A percentile compares a stretch with the other conserved stretches of the same genome.
phyloP scores from a whole-genome alignment of 2,797 vertebrate species.

The Manis javanica region DNA sequence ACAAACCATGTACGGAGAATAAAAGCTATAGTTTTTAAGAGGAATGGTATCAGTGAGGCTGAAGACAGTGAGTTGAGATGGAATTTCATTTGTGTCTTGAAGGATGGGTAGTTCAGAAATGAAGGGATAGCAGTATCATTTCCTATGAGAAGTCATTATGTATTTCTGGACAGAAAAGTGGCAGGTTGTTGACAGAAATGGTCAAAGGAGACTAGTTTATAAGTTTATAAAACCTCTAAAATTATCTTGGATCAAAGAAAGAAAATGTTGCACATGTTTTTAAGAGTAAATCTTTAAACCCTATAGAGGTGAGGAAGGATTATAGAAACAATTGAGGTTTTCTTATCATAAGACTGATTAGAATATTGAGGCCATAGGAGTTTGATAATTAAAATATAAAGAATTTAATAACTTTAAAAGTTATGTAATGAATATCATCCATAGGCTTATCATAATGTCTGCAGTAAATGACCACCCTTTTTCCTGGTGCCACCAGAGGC shows the following conservation, averaged over 20 bases:
- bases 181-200: constrained; percentile 51
- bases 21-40: not conserved
- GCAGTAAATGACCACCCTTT: not conserved
- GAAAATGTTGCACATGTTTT: constrained; percentile 33
- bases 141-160: constrained; percentile 52
- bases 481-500: not conserved
- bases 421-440: not conserved
- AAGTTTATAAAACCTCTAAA: constrained; percentile 63
- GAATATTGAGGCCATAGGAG: not conserved
- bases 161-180: constrained; percentile 53
- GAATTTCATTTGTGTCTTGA: constrained; percentile 39
- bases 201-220: constrained; percentile 59
- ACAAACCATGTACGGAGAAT: not conserved
- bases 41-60: not conserved
- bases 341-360: not conserved
- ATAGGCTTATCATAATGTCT: not conserved
- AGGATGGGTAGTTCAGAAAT: constrained; percentile 36
- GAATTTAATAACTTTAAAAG: not conserved
- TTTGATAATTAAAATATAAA: not conserved
- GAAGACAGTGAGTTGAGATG: not conserved
- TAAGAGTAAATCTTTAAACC: constrained; percentile 16
- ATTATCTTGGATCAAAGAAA: constrained; percentile 25
- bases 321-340: not conserved
- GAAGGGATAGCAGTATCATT: constrained; percentile 40
- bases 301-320: not conserved